Evolutionary conservation across 2,113 vertebrate genomes (phyloP).

Genomic region (Periophthalmus modestus): DNA sequence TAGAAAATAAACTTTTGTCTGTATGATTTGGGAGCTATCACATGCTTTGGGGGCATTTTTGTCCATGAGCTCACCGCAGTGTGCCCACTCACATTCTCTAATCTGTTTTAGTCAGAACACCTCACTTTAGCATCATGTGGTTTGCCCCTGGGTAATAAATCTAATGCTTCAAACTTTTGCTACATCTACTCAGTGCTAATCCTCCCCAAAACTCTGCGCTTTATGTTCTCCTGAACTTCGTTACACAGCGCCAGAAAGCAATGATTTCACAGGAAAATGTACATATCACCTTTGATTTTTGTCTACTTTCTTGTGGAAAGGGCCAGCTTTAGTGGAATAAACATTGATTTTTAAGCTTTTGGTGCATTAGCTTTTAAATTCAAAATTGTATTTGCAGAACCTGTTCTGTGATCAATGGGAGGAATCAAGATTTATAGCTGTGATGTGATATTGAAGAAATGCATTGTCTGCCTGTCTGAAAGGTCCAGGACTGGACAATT

Average conservation of each 20-base stretch:
- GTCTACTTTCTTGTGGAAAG: constrained; percentile 79
- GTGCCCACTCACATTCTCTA: constrained; percentile 72
- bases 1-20: too few relatives aligned
- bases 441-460: constrained; percentile 73
- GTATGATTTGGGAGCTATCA: constrained; percentile 29
- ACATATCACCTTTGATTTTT: constrained; percentile 83
- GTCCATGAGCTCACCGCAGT: constrained; percentile 72
- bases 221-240: constrained; percentile 77
- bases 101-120: constrained; percentile 78
- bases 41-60: constrained; percentile 52
- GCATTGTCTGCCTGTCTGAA: constrained; percentile 41
- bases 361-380: constrained; percentile 85
- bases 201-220: constrained; percentile 68
- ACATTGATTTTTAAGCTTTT: constrained; percentile 83
- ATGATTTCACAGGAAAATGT: constrained; percentile 80
- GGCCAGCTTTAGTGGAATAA: constrained; percentile 79
- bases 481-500: constrained; percentile 1
- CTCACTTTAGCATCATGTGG: constrained; percentile 69
- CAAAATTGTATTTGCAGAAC: constrained; percentile 81
- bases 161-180: constrained; percentile 80
- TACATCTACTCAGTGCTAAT: constrained; percentile 60
- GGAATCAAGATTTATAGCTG: constrained; percentile 79
- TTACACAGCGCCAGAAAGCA: constrained; percentile 74
- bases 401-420: constrained; percentile 80
- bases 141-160: constrained; percentile 74